Percentiles rank a stretch among this genome's conserved stretches.
phyloP scores from a whole-genome alignment of 2,797 vertebrate genomes.

The Leucoraja ocellata region DNA sequence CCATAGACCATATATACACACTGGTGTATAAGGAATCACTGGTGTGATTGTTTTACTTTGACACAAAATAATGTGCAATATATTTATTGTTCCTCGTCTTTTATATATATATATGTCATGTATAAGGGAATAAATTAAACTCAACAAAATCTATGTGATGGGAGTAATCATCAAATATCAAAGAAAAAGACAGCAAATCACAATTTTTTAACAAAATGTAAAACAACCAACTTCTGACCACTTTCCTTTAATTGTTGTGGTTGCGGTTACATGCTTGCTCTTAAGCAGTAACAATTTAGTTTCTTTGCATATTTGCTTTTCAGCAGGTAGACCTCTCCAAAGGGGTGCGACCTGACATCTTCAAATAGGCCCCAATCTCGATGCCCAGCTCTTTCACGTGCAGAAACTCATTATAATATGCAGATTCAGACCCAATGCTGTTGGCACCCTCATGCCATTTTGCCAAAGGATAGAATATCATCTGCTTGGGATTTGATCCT shows the following conservation, averaged over 20 bases:
- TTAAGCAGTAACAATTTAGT: background rate
- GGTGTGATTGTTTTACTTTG: background rate
- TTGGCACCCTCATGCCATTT: background rate
- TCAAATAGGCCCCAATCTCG: background rate
- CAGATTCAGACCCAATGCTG: background rate
- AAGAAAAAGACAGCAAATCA: background rate
- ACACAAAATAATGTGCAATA: background rate
- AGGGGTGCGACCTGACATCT: background rate
- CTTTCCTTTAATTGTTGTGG: background rate
- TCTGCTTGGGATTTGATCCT: background rate
- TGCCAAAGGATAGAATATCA: background rate
- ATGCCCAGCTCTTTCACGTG: background rate
- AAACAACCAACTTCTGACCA: background rate
- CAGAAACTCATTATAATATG: background rate
- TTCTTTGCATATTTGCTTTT: background rate
- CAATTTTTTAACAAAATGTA: background rate
- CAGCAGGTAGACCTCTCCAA: background rate
- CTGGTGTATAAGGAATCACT: background rate
- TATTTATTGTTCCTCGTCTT: background rate
- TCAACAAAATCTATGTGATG: background rate
- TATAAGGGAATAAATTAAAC: background rate
- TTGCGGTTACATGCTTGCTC: background rate
- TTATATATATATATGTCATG: background rate
- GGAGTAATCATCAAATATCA: background rate
- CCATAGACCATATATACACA: too few relatives aligned